Base-by-base conservation (phyloP, 2,888 invertebrate species). In the Sarcophaga rosellei region DNA sequence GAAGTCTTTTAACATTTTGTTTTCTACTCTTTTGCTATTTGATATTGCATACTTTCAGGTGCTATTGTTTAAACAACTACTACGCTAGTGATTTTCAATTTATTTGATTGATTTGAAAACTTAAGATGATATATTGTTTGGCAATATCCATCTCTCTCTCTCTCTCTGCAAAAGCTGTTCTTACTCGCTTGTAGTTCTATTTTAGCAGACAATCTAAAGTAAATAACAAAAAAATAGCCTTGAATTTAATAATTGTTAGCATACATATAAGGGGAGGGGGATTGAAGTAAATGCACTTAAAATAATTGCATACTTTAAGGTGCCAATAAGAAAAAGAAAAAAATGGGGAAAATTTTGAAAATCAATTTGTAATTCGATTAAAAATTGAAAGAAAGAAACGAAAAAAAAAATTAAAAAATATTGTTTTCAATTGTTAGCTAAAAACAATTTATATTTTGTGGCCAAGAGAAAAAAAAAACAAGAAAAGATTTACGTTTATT, bases 261-360 rank as follows among this genome's bases (percentile, higher is more conserved):
- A 69, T 63, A 70, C 57, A 35, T 35, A 8, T 35, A 35, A 35
- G 35, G 35, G 35, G 8, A 35, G 5, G 1, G 1, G 6, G 35
- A 25, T 4, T 4, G 35, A 35, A 35, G 1, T 6, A 35, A 62
- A 63, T 59, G 75, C 81, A 81, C 76, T 81, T 70, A 65, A 76
- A 72, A 70, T 72, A 61, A 76, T 82, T 82, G 81, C 63, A 66
- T 76, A 76, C 45, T 76, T 76, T 12, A 57, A 65, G 81, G 45
- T 76, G 70, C 63, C 70, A 65, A 76, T 2, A 35, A 35, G 1
- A 1, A 35, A 35, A 1, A 35, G 1, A 8, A 35, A 5, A 76
- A 66, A 63, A 44, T 57, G 6, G 20, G 20, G 15, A 61, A 57
- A n/a, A 57, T 44, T n/a, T 81, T 53, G 35, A 0, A 53, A 65